phyloP scores from a whole-genome alignment of 1,140 invertebrate species.

The Holotrichia oblita region DNA sequence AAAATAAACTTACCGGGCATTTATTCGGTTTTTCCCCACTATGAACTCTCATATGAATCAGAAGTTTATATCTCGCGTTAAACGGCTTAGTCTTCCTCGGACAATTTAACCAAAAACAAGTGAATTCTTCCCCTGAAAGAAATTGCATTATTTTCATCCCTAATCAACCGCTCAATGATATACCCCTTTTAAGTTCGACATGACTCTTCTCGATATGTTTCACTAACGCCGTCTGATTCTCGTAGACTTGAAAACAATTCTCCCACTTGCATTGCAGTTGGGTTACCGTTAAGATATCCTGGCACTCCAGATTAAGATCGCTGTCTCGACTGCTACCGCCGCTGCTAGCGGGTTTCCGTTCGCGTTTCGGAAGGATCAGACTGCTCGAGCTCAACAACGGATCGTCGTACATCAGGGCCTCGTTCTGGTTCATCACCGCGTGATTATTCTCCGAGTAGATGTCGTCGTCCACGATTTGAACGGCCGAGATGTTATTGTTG shows the following conservation, averaged over 20 bases:
- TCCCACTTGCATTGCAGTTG: constrained; percentile 81
- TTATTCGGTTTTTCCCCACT: constrained; percentile 96
- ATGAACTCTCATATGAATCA: constrained; percentile 97
- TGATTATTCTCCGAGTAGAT: constrained; percentile 51
- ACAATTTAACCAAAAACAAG: constrained; percentile 92
- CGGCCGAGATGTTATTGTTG: constrained; percentile 44
- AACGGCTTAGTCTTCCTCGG: constrained; percentile 86
- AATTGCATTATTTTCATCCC: not conserved
- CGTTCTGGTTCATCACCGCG: constrained; percentile 52
- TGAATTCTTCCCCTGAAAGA: constrained; percentile 81
- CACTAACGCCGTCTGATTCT: constrained; percentile 82
- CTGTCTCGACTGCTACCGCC: constrained; percentile 39
- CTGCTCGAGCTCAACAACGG: constrained; percentile 50
- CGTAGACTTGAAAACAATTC: constrained; percentile 81
- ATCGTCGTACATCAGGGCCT: constrained; percentile 56
- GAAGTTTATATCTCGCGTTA: constrained; percentile 94
- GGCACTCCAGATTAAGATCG: constrained; percentile 40
- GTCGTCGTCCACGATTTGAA: constrained; percentile 35
- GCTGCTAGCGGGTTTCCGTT: not conserved
- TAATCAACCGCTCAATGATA: constrained; percentile 38
- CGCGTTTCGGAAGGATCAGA: constrained; percentile 37
- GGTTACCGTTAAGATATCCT: constrained; percentile 29
- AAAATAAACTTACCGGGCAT: constrained; percentile 82
- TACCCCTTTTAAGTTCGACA: constrained; percentile 82
- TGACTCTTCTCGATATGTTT: constrained; percentile 91